Evolutionary conservation across 92 coral and sea anemone genomes (phyloP).

Genomic region (Paragorgia papillata): DNA sequence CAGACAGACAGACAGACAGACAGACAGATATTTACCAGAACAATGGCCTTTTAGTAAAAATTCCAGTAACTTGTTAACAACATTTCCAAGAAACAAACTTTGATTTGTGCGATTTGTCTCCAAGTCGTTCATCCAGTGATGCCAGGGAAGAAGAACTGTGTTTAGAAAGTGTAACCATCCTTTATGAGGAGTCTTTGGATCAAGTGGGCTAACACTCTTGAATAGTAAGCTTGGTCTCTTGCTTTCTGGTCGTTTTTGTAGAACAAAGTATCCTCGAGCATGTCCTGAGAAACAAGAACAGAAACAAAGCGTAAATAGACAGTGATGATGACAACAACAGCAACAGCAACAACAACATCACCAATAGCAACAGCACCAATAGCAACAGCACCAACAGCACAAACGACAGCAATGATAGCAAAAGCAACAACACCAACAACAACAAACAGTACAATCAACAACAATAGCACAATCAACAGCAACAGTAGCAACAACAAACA

Average conservation of each 20-base stretch:
- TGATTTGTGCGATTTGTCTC: background rate
- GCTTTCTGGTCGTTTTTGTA: background rate
- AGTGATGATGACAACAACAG: no score
- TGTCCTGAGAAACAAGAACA: background rate
- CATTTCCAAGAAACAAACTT: background rate
- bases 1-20: no score
- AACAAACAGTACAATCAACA: no score
- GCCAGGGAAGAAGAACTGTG: slow-evolving; percentile 6
- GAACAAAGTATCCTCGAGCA: slow-evolving; percentile 24
- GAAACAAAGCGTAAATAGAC: no score
- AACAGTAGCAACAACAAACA: no score
- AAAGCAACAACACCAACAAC: no score
- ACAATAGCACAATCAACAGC: no score
- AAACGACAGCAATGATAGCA: no score
- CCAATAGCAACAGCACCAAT: no score
- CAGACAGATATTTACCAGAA: slow-evolving; percentile 1
- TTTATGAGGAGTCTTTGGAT: background rate
- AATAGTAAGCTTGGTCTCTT: background rate
- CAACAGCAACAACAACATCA: no score
- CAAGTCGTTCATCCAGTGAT: slow-evolving; percentile 8
- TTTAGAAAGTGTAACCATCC: slow-evolving; percentile 20
- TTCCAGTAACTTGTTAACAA: background rate
- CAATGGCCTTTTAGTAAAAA: background rate
- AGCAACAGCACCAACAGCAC: no score
- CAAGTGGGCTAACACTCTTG: background rate